Evolutionary conservation across 2,113 vertebrate species (phyloP).

Genomic region (Dasyprocta punctata): DNA sequence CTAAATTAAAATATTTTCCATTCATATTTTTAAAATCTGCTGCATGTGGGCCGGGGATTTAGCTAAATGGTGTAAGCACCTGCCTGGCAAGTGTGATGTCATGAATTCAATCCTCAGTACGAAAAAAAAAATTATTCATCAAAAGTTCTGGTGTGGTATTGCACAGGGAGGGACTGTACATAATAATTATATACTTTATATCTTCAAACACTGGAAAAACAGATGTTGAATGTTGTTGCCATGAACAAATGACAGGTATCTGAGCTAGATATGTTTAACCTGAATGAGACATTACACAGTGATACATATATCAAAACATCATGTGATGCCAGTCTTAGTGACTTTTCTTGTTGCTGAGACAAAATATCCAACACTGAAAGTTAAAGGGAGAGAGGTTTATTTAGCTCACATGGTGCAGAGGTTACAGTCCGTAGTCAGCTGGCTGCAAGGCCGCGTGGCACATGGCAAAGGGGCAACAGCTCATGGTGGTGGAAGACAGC

Average conservation of each 20-base stretch:
- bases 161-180: no score
- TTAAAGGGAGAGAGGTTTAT: neutral
- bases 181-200: neutral
- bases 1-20: neutral
- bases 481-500: neutral
- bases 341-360: neutral
- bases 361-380: neutral
- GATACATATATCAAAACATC: neutral
- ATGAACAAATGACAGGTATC: neutral
- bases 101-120: no score
- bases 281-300: neutral
- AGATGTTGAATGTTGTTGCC: neutral
- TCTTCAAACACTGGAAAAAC: neutral
- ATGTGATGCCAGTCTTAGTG: neutral
- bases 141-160: neutral
- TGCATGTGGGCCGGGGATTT: no score
- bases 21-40: neutral
- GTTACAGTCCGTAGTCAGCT: neutral
- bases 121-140: neutral
- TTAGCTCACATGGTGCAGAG: neutral
- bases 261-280: neutral
- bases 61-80: no score
- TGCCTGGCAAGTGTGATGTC: no score
- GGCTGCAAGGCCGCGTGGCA: no score
- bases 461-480: neutral